Evolutionary conservation across 2,113 vertebrate genomes (phyloP).

Genomic region (Vulpes ferrilata): DNA sequence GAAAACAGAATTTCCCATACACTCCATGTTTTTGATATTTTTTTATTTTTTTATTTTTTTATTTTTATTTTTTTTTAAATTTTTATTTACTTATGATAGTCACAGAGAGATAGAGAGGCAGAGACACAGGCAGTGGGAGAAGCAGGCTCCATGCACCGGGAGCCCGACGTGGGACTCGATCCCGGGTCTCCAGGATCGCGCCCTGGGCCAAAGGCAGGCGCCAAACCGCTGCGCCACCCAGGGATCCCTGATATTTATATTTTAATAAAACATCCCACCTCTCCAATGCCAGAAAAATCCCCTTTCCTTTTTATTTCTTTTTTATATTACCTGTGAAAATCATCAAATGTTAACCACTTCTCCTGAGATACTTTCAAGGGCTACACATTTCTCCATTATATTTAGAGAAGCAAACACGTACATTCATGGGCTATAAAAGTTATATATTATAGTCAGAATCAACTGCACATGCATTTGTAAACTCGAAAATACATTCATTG

Average conservation of each 20-base stretch:
- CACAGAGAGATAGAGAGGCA: no score
- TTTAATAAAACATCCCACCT: not conserved
- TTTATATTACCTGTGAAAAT: not conserved
- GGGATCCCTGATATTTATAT: not conserved
- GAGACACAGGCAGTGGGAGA: no score
- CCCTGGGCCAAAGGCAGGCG: no score
- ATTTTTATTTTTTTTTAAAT: no score
- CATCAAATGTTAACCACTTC: not conserved
- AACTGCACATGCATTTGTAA: not conserved
- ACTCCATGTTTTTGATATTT: not conserved
- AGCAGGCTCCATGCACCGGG: no score
- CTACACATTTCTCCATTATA: not conserved
- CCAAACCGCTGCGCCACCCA: no score
- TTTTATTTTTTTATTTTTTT: no score
- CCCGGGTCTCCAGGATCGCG: no score
- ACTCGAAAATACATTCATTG: not conserved
- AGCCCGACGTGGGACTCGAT: no score
- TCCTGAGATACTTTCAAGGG: slow-evolving; percentile 13
- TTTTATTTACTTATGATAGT: no score
- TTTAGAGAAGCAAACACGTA: not conserved
- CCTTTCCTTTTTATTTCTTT: not conserved
- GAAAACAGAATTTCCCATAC: not conserved
- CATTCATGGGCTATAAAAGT: not conserved
- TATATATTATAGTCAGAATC: not conserved
- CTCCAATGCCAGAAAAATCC: not conserved